A percentile compares a stretch with the other conserved stretches of the same genome.
Conservation (phyloP, 2,113 vertebrate genomes). For the Pelvicachromis taeniatus region DNA sequence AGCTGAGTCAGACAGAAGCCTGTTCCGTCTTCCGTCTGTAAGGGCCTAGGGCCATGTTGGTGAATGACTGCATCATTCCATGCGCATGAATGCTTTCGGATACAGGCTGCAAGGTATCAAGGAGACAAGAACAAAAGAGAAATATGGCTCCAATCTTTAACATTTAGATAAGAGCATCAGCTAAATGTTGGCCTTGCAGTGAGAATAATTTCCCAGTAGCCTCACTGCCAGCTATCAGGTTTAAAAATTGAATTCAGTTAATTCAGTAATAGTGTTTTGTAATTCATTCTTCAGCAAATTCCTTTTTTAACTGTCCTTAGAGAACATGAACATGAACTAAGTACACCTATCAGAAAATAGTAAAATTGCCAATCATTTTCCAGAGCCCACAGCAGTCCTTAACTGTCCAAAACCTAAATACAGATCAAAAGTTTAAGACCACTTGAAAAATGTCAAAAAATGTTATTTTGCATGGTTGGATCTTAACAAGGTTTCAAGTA, state of each 20-base stretch:
- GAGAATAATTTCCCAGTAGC: neutral
- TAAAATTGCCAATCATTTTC: neutral
- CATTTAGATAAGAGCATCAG: constrained; percentile 15
- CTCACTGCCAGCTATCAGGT: neutral
- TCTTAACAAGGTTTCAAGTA: too few relatives aligned
- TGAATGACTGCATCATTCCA: constrained; percentile 23
- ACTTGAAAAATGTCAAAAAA: too few relatives aligned
- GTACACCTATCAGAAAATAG: neutral
- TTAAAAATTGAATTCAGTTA: neutral
- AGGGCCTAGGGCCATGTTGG: constrained; percentile 52
- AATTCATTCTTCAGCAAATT: neutral
- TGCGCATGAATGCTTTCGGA: constrained; percentile 43
- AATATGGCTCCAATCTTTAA: constrained; percentile 29
- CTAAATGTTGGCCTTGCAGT: constrained; percentile 4
- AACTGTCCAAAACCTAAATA: neutral
- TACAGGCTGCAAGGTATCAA: neutral
- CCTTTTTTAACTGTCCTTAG: neutral
- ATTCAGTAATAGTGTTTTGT: neutral
- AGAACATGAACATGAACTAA: neutral
- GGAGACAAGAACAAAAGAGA: neutral
- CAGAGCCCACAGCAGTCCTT: neutral
- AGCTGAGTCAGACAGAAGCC: constrained; percentile 56
- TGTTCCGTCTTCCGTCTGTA: constrained; percentile 27
- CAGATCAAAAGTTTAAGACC: neutral
- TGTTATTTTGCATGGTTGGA: too few relatives aligned